Evolutionary conservation across 2,888 invertebrate genomes (phyloP), one percentile per base, ranked within the genome.

Genomic region (Oxycera nigricornis): DNA sequence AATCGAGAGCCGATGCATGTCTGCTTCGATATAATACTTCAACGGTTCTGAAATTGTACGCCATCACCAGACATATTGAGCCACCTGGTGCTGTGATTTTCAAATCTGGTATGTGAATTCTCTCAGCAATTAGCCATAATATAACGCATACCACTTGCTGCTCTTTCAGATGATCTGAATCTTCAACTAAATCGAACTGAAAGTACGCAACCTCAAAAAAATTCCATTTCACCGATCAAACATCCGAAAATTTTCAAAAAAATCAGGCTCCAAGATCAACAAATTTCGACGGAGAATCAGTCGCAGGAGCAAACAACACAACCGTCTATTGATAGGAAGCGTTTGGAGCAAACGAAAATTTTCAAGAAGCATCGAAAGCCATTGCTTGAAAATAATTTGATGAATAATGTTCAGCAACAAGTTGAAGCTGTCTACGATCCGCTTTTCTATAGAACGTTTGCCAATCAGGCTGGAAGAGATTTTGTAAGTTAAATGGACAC

Each of bases 21-120:
- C 88, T 88, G 74, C 82, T 92, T 20, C 86, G 92, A 24, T 93
- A 91, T 79, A 92, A 93, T 81, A 88, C 91, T 1, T 89, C 90
- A 1, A 88, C 91, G 65, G 88, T 89, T 67, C 88, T 90, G 35
- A 90, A 90, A 81, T 83, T 94, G 20, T 90, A 90, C 79, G 92
- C 91, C 3, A 84, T 86, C 72, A 83, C 85, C 0, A 88, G 90
- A 74, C 90, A 90, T 78, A 88, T 90, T 62, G 88, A 89, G 76
- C 89, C 91, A 9, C 92, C 92, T n/a, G 94, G 93, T 28, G 85
- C 89, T 62, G 86, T 89, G n/a, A 82, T 94, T 3, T 94, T 94
- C 79, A 89, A 89, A 80, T 93, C 93, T 77, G 88, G 90, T 90
- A 83, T 26, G 24, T 46, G 46, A 46, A 11, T 46, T 14, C 14